phyloP scores from a whole-genome alignment of 2,797 vertebrate species.

The Labeo calbasu region DNA sequence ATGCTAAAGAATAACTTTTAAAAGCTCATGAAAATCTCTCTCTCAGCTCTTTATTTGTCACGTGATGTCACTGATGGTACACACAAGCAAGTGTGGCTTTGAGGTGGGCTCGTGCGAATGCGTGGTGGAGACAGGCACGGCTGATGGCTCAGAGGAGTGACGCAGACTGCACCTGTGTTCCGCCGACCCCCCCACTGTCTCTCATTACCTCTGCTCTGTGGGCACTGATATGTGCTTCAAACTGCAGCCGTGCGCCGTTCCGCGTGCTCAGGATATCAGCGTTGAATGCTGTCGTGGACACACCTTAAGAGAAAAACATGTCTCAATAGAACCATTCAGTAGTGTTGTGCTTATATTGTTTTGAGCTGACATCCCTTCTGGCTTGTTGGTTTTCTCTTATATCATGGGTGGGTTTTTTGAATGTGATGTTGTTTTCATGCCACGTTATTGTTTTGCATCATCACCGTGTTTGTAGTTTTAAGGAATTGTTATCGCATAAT shows the following conservation, averaged over 20 bases:
- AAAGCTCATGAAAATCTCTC: slow-evolving; percentile 28
- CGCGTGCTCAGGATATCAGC: slow-evolving; percentile 54
- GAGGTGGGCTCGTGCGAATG: slow-evolving; percentile 61
- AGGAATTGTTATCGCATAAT: slow-evolving; percentile 32
- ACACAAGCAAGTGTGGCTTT: slow-evolving; percentile 65
- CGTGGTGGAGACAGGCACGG: slow-evolving; percentile 61
- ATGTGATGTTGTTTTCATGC: slow-evolving; percentile 26
- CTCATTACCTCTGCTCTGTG: slow-evolving; percentile 58
- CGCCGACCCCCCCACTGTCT: slow-evolving; percentile 48
- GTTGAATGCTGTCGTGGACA: slow-evolving; percentile 29
- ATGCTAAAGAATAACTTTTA: slow-evolving; percentile 8
- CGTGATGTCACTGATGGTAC: slow-evolving; percentile 45
- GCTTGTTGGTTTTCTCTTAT: slow-evolving; percentile 24
- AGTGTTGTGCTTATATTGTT: neutral
- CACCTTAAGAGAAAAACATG: slow-evolving; percentile 35
- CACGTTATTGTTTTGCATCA: slow-evolving; percentile 38
- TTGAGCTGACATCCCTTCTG: slow-evolving; percentile 12
- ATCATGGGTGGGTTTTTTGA: slow-evolving; percentile 33
- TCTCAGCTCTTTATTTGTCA: neutral
- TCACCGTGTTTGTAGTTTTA: slow-evolving; percentile 13
- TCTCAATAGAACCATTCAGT: slow-evolving; percentile 12
- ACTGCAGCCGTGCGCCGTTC: slow-evolving; percentile 63
- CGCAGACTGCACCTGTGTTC: slow-evolving; percentile 70
- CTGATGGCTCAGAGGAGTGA: slow-evolving; percentile 65
- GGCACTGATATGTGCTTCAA: slow-evolving; percentile 57